Evolutionary conservation across 1,140 invertebrate genomes (phyloP), one percentile per base, ranked within the genome.

Genomic region (Zaprionus kolodkinae): DNA sequence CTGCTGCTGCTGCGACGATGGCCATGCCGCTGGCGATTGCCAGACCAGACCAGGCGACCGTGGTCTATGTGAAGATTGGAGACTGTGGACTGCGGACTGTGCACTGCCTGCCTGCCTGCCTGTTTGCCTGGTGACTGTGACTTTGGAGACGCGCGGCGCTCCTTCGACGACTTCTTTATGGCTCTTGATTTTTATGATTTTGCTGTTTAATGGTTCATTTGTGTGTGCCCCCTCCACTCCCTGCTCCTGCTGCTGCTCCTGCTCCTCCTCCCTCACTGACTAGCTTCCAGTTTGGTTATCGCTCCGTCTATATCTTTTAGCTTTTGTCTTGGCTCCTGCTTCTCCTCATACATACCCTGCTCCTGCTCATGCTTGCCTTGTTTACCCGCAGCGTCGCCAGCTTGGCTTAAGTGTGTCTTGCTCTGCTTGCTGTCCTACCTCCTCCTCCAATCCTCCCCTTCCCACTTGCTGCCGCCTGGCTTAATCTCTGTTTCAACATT

Each of bases 141-240:
- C 40, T 45, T 77, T 62, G 54, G 56, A 48, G 56, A 68, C 70
- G 45, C 74, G 40, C 75, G 84, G 80, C 85, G 84, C 84, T 88
- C 85, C 79, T 90, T 72, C 57, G 78, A 90, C 81, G 81, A 84
- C 81, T 91, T 91, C 83, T 91, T 91, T 91, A 91, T 91, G 81
- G 81, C 79, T 91, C 84, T 91, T 89, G 88, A 91, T 91, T 91
- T 91, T 91, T 91, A 91, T 88, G 88, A 91, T 88, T 91, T 85
- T 82, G 81, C 88, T 79, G 78, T 88, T 85, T 91, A 91, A 91
- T 91, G 88, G 84, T 81, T 85, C 88, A 91, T 91, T 91, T 91
- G 88, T 88, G 83, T 66, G 70, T 67, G 78, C 72, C 50, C 33
- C 27, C 33, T 21, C 63, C 36, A n/a, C n/a, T n/a, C n/a, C n/a